phyloP scores from a whole-genome alignment of 2,888 invertebrate species.

The Parnassius glacialis region DNA sequence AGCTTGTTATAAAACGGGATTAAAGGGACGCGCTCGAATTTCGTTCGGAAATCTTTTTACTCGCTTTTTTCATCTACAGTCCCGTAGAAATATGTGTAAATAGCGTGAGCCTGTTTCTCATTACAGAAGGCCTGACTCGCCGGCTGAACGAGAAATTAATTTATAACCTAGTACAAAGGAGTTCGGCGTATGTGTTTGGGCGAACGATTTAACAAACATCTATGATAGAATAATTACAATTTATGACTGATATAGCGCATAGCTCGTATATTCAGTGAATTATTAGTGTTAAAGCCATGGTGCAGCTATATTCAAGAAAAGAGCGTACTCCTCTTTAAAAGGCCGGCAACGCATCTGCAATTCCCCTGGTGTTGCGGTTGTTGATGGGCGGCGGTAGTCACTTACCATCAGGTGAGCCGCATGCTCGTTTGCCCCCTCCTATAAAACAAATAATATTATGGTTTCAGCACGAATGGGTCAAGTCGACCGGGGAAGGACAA shows the following conservation, averaged over 20 bases:
- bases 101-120: slow-evolving; percentile 49
- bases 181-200: slow-evolving; percentile 34
- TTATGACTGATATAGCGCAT: not conserved
- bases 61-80: slow-evolving; percentile 23
- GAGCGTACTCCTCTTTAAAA: no score
- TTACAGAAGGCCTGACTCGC: slow-evolving; percentile 41
- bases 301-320: no score
- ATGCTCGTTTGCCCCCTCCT: no score
- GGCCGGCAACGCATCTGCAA: no score
- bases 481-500: no score
- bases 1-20: slow-evolving; percentile 51
- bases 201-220: slow-evolving; percentile 26
- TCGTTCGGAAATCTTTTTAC: slow-evolving; percentile 31
- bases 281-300: no score
- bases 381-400: no score
- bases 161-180: slow-evolving; percentile 62
- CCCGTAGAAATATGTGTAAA: slow-evolving; percentile 50
- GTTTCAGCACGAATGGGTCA: no score
- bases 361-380: no score
- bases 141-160: slow-evolving; percentile 59
- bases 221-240: slow-evolving; percentile 1
- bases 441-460: no score
- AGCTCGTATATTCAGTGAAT: no score
- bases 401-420: no score
- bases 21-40: slow-evolving; percentile 44